phyloP scores from a whole-genome alignment of 64 coral and sea anemone species.

The Montipora capricornis region DNA sequence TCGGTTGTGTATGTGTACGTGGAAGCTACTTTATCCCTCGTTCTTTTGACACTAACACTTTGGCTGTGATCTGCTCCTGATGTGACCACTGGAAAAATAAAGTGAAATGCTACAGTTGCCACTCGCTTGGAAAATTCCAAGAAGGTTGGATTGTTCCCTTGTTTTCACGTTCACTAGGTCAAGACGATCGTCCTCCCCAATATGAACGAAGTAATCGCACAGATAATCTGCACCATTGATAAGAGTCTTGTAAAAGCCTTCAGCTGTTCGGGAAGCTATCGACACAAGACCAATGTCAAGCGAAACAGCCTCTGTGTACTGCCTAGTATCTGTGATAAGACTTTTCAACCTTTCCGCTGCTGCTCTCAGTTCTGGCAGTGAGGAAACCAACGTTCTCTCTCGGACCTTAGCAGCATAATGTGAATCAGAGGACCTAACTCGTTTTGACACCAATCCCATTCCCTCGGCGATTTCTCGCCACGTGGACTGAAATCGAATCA shows the following conservation, averaged over 20 bases:
- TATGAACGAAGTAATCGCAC: slow-evolving; percentile 56
- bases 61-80: slow-evolving; percentile 50
- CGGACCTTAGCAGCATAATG: slow-evolving; percentile 61
- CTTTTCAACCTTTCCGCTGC: slow-evolving; percentile 57
- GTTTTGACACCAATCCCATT: slow-evolving; percentile 70
- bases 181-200: slow-evolving; percentile 66
- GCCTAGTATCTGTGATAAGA: slow-evolving; percentile 46
- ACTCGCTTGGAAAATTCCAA: neutral
- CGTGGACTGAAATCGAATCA: slow-evolving; percentile 66
- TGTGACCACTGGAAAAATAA: neutral
- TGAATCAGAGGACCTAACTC: slow-evolving; percentile 63
- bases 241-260: slow-evolving; percentile 73
- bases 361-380: slow-evolving; percentile 66
- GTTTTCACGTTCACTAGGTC: slow-evolving; percentile 66
- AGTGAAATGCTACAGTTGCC: no score
- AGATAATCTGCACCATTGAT: slow-evolving; percentile 59
- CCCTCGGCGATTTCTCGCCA: slow-evolving; percentile 64
- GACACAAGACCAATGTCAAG: slow-evolving; percentile 51
- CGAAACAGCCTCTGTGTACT: slow-evolving; percentile 51
- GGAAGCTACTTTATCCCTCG: slow-evolving; percentile 42
- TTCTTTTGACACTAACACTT: slow-evolving; percentile 41
- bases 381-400: slow-evolving; percentile 51
- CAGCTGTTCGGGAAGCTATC: slow-evolving; percentile 58
- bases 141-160: neutral
- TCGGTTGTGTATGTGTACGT: slow-evolving; percentile 60